A percentile compares a stretch with the other conserved stretches of the same genome.
Evolutionary conservation across 2,797 vertebrate genomes (phyloP).

Genomic region (Tachyglossus aculeatus): DNA sequence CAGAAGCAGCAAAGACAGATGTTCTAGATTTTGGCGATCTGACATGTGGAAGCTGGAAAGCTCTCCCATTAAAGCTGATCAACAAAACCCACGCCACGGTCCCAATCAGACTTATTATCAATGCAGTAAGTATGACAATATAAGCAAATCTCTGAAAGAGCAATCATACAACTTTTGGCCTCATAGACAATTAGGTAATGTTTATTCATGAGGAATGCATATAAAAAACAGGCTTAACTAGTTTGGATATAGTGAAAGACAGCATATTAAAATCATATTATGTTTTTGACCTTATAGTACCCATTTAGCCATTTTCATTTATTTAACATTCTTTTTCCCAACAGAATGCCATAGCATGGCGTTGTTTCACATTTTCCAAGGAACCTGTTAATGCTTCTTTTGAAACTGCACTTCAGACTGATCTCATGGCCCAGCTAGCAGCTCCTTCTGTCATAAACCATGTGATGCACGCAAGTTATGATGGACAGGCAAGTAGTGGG

Average conservation of each 20-base stretch:
- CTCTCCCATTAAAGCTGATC: slow-evolving; percentile 86
- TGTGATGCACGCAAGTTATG: slow-evolving; percentile 86
- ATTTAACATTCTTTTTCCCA: slow-evolving; percentile 5
- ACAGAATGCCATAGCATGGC: slow-evolving; percentile 90
- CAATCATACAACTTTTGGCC: neutral
- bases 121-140: slow-evolving; percentile 83
- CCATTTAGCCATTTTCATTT: neutral
- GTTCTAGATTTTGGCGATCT: slow-evolving; percentile 92
- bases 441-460: slow-evolving; percentile 89
- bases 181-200: neutral
- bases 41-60: slow-evolving; percentile 81
- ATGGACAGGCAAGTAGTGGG: slow-evolving; percentile 82
- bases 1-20: slow-evolving; percentile 74
- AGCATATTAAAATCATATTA: no score
- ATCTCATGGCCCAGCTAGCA: slow-evolving; percentile 69
- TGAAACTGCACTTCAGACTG: slow-evolving; percentile 65
- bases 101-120: slow-evolving; percentile 91
- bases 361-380: slow-evolving; percentile 92
- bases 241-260: no score
- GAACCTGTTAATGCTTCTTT: slow-evolving; percentile 73
- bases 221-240: neutral
- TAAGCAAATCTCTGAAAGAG: neutral
- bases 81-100: slow-evolving; percentile 89
- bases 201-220: neutral
- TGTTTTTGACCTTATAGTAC: no score